Percentiles rank a stretch among this genome's conserved stretches.
These are phyloP conservation scores for Ceratina australensis DNA, from an alignment of 1,140 invertebrate genomes.

Conservation along the genomic window DNA sequence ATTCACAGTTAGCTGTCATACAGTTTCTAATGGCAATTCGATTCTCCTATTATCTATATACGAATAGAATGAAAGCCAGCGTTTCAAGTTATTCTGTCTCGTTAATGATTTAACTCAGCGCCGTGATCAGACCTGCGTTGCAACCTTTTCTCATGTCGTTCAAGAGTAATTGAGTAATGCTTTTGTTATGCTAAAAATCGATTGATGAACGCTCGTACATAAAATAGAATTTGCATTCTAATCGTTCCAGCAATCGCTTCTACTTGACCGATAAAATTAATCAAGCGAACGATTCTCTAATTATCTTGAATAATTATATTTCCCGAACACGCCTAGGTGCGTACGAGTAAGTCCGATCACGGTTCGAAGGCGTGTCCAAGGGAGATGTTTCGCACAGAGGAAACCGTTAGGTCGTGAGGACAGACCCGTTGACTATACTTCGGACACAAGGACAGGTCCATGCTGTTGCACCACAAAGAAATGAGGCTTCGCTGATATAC, in stretches of 20 bases:
- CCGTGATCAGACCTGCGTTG: too few species aligned
- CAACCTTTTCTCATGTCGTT: too few species aligned
- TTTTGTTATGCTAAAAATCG: neutral
- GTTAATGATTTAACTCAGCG: too few species aligned
- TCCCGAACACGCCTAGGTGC: too few species aligned
- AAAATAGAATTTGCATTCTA: neutral
- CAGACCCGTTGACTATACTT: neutral
- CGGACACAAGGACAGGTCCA: conserved; percentile 19
- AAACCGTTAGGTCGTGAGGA: conserved; percentile 42
- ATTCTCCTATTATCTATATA: neutral
- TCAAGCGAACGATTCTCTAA: neutral
- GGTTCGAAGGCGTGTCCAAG: conserved; percentile 12
- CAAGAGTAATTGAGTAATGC: too few species aligned
- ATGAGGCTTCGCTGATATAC: conserved; percentile 28
- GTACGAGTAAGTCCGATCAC: neutral
- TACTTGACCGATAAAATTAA: neutral
- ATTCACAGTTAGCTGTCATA: neutral
- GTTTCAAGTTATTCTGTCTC: neutral
- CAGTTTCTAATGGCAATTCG: neutral
- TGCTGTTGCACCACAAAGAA: conserved; percentile 26
- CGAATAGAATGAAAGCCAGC: neutral
- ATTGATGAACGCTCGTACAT: neutral
- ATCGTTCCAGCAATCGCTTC: neutral
- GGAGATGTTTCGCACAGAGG: conserved; percentile 17
- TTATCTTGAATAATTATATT: neutral